Evolutionary conservation across 2,888 invertebrate species (phyloP).

Genomic region (Cephus pulcher): DNA sequence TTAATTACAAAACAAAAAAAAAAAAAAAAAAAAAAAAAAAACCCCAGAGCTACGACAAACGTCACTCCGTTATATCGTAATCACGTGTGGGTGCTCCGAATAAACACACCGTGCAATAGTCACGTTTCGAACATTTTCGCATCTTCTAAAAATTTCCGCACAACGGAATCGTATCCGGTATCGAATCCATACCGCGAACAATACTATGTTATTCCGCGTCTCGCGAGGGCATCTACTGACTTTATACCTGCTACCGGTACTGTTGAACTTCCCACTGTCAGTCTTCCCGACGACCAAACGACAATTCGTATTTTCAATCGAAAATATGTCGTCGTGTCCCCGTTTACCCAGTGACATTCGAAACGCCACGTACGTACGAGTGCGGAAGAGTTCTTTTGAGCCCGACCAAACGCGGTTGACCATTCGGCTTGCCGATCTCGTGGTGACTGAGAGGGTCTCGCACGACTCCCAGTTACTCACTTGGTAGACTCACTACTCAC

Average conservation of each 20-base stretch:
- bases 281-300: background rate
- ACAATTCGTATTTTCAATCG: constrained; percentile 9
- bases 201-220: background rate
- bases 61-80: background rate
- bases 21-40: background rate
- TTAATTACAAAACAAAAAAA: background rate
- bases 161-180: background rate
- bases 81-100: background rate
- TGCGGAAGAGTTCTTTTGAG: constrained; percentile 16
- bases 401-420: constrained; percentile 53
- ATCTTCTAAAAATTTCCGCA: background rate
- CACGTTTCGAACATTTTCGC: background rate
- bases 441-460: constrained; percentile 64
- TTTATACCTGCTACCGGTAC: constrained; percentile 7
- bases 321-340: constrained; percentile 13
- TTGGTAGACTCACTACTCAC: constrained; percentile 53
- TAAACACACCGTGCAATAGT: background rate
- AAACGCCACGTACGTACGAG: constrained; percentile 12
- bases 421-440: constrained; percentile 66
- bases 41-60: background rate
- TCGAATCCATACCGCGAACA: background rate
- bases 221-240: background rate
- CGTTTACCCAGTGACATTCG: constrained; percentile 8
- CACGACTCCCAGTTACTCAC: constrained; percentile 60
- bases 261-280: background rate